Evolutionary conservation across 1,140 invertebrate species (phyloP).

Genomic region (Lepidurus arcticus): DNA sequence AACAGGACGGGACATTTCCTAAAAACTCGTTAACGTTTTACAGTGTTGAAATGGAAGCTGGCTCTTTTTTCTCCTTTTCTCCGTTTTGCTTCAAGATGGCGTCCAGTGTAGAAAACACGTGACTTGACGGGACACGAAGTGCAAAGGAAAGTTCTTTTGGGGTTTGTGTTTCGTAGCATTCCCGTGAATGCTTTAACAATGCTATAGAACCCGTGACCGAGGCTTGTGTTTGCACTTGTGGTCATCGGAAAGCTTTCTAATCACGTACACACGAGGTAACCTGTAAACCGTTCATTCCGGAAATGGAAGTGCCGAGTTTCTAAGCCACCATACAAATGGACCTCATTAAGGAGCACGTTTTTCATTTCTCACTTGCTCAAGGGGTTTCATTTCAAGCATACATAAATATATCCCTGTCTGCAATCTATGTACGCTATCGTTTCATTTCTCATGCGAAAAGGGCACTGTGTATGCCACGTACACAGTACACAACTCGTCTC

Average conservation of each 20-base stretch:
- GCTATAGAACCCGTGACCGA: neutral
- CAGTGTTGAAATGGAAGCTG: neutral
- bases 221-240: neutral
- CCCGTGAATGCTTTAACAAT: neutral
- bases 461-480: too few relatives aligned
- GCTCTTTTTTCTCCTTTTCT: neutral
- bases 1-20: too few relatives aligned
- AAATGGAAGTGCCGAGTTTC: neutral
- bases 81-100: neutral
- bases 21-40: too few relatives aligned
- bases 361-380: neutral
- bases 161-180: neutral
- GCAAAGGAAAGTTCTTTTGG: neutral
- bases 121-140: neutral
- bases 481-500: too few relatives aligned
- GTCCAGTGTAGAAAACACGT: neutral
- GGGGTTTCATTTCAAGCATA: neutral
- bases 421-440: too few relatives aligned
- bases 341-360: neutral
- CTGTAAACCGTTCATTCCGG: constrained; percentile 8
- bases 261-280: constrained; percentile 9
- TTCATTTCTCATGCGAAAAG: too few relatives aligned
- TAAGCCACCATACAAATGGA: neutral
- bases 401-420: neutral
- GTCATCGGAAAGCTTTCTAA: neutral